Conservation (phyloP, 2,113 vertebrate species). For the Chloropsis cyanopogon region DNA sequence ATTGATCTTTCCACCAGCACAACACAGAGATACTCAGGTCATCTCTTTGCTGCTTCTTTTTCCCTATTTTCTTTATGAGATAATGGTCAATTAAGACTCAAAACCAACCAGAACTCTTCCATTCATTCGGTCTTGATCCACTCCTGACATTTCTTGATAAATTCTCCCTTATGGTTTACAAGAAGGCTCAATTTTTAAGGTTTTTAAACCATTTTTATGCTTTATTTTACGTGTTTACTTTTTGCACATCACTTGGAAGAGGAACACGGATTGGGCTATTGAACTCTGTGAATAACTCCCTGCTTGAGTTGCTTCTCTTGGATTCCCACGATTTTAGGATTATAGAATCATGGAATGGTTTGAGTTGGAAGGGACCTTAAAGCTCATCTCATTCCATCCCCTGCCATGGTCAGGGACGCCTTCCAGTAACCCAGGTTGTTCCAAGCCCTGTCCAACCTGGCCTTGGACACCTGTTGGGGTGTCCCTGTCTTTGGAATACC, state of each 20-base stretch:
- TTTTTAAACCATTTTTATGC: background rate
- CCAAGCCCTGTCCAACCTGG: background rate
- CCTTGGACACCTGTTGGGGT: background rate
- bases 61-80: background rate
- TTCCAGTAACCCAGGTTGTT: background rate
- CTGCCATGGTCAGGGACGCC: background rate
- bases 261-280: background rate
- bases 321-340: background rate
- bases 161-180: background rate
- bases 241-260: background rate
- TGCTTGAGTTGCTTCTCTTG: background rate
- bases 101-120: background rate
- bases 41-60: background rate
- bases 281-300: background rate
- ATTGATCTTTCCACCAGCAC: background rate
- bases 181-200: fast-evolving
- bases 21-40: background rate
- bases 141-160: background rate
- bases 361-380: no score
- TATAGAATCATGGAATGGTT: background rate
- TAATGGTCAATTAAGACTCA: background rate
- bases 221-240: background rate
- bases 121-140: background rate
- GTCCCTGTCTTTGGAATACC: background rate
- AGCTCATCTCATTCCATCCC: background rate